These are phyloP conservation scores for Ischnus inquisitorius DNA, from an alignment of 2,888 invertebrate species.

Conservation along the genomic window DNA sequence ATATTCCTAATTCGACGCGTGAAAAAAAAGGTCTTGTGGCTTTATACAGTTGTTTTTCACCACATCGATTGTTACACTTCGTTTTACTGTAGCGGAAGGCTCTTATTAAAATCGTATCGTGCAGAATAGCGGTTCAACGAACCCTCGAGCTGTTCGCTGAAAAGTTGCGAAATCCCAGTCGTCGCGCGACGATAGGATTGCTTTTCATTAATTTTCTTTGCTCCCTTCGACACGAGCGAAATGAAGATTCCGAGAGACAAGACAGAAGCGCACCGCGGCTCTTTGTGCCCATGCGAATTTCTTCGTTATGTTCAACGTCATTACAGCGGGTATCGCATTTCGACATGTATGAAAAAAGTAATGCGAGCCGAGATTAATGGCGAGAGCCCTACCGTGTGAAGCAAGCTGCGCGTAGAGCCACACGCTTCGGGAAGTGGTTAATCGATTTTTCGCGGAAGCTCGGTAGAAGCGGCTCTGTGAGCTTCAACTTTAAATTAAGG, in stretches of 20 bases:
- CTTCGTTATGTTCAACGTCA: not conserved
- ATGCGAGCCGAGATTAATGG: slow-evolving; percentile 2
- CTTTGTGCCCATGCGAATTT: not conserved
- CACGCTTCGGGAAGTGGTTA: slow-evolving; percentile 16
- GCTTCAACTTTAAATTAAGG: too few relatives aligned
- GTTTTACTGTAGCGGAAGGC: too few relatives aligned
- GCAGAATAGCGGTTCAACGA: too few relatives aligned
- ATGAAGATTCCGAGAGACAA: slow-evolving; percentile 5
- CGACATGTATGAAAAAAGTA: not conserved
- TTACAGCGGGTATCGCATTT: not conserved
- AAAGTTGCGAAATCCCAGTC: too few relatives aligned
- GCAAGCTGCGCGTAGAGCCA: not conserved
- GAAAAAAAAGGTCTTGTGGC: too few relatives aligned
- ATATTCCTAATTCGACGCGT: too few relatives aligned
- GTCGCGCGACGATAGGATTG: too few relatives aligned
- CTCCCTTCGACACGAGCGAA: not conserved
- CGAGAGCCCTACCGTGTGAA: not conserved
- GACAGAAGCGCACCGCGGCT: not conserved
- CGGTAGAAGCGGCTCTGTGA: not conserved
- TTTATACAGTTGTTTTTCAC: too few relatives aligned
- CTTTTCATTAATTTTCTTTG: not conserved
- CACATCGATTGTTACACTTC: too few relatives aligned
- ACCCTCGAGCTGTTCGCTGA: too few relatives aligned
- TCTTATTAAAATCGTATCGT: too few relatives aligned
- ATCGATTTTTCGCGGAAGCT: slow-evolving; percentile 13